These are phyloP conservation scores for Sparus aurata DNA, from an alignment of 2,797 vertebrate genomes.

Conservation along the genomic window DNA sequence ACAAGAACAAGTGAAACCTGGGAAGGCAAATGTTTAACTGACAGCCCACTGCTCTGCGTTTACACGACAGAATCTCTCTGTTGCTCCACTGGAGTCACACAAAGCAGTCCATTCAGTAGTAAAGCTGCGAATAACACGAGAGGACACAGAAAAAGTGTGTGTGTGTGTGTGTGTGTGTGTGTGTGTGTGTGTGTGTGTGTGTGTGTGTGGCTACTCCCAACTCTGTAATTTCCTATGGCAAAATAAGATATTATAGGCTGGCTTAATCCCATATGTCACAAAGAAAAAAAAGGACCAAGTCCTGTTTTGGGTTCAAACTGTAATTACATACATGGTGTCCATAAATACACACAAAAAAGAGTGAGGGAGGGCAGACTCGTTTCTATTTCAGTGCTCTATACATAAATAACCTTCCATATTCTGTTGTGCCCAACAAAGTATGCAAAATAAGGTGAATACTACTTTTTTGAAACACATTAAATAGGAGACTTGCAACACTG, in stretches of 20 bases:
- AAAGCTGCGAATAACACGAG: slow-evolving; percentile 74
- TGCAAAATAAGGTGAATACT: background rate
- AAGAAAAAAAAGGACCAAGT: slow-evolving; percentile 60
- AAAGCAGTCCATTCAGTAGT: slow-evolving; percentile 79
- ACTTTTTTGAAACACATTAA: background rate
- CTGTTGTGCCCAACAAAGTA: slow-evolving; percentile 4
- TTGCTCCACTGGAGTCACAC: slow-evolving; percentile 66
- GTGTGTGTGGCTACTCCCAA: slow-evolving; percentile 54
- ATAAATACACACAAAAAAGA: slow-evolving; percentile 64
- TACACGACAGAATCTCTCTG: slow-evolving; percentile 53
- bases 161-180: slow-evolving; percentile 7
- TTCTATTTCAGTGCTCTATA: slow-evolving; percentile 37
- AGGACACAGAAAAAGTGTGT: slow-evolving; percentile 50
- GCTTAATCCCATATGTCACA: slow-evolving; percentile 75
- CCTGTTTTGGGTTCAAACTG: slow-evolving; percentile 65
- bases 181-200: slow-evolving; percentile 21
- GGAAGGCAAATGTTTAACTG: slow-evolving; percentile 49
- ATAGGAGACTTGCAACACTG: background rate
- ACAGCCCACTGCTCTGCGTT: slow-evolving; percentile 43
- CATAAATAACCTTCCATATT: slow-evolving; percentile 23
- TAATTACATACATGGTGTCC: slow-evolving; percentile 78
- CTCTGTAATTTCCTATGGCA: slow-evolving; percentile 82
- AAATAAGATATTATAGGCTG: slow-evolving; percentile 78
- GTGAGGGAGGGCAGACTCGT: slow-evolving; percentile 46
- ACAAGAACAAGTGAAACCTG: slow-evolving; percentile 52